Percentiles rank a stretch among this genome's conserved stretches.
phyloP scores from a whole-genome alignment of 2,113 vertebrate genomes.

The Cheilinus undulatus region DNA sequence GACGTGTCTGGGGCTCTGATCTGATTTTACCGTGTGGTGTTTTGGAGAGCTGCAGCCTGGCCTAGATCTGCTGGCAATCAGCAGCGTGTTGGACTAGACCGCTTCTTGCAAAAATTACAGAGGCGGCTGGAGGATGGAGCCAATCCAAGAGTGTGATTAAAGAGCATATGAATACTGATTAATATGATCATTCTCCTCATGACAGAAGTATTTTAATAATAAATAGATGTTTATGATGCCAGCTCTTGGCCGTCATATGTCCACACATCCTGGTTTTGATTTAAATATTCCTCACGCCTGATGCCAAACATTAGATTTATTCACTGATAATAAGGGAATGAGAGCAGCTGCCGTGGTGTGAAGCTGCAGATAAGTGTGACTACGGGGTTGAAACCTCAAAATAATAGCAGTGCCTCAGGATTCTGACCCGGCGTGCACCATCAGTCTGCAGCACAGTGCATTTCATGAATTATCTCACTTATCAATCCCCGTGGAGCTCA shows the following conservation, averaged over 20 bases:
- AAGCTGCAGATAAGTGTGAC: conserved; percentile 61
- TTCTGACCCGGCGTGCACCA: conserved; percentile 51
- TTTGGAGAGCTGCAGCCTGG: conserved; percentile 43
- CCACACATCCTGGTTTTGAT: conserved; percentile 50
- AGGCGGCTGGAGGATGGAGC: conserved; percentile 58
- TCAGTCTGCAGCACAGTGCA: conserved; percentile 45
- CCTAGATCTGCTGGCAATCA: conserved; percentile 65
- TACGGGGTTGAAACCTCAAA: conserved; percentile 61
- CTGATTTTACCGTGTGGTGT: conserved; percentile 37
- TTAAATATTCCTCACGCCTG: conserved; percentile 43
- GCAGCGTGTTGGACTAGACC: conserved; percentile 36
- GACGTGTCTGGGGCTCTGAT: conserved; percentile 13
- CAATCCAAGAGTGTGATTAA: conserved; percentile 79
- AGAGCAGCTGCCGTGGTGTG: conserved; percentile 55
- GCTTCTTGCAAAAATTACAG: conserved; percentile 50
- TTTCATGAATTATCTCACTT: conserved; percentile 75
- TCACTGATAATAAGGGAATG: conserved; percentile 42
- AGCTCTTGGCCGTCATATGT: conserved; percentile 44
- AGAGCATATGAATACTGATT: conserved; percentile 80
- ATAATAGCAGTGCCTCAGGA: conserved; percentile 69
- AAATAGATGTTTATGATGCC: conserved; percentile 74
- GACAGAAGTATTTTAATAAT: conserved; percentile 76
- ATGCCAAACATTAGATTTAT: conserved; percentile 60
- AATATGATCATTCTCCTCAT: conserved; percentile 73
- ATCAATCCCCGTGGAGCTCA: conserved; percentile 65